These are phyloP conservation scores for Clistopyga incitator DNA, from an alignment of 2,888 invertebrate species.

Conservation along the genomic window DNA sequence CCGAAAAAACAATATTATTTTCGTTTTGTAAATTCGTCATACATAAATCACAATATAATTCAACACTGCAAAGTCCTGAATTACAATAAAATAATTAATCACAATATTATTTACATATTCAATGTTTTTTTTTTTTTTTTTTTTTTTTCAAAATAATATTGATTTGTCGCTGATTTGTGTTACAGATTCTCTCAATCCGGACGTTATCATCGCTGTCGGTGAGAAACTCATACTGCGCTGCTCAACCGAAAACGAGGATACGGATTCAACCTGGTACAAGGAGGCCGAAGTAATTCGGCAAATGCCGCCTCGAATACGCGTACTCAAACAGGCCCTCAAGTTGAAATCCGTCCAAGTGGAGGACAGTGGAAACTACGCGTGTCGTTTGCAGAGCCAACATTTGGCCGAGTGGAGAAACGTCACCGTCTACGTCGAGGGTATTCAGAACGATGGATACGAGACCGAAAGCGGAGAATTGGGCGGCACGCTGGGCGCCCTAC, in stretches of 20 bases:
- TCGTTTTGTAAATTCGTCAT: neutral
- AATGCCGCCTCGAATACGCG: conserved; percentile 72
- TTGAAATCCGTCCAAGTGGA: conserved; percentile 74
- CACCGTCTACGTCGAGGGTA: conserved; percentile 75
- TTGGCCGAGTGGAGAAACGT: conserved; percentile 78
- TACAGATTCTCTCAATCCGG: conserved; percentile 74
- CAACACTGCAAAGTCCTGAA: neutral
- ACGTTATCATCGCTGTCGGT: conserved; percentile 73
- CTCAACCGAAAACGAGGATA: conserved; percentile 64
- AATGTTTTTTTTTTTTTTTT: too few species aligned
- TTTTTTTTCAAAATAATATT: too few species aligned
- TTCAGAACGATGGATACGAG: conserved; percentile 77
- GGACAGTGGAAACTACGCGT: conserved; percentile 79
- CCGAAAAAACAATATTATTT: neutral
- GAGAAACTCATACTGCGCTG: conserved; percentile 79
- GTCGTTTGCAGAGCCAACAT: conserved; percentile 71
- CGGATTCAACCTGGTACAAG: conserved; percentile 79
- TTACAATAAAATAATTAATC: neutral
- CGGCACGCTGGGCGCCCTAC: conserved; percentile 72
- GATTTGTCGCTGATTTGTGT: conserved; percentile 49
- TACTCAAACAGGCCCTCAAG: conserved; percentile 76
- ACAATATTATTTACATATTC: too few species aligned
- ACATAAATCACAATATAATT: neutral
- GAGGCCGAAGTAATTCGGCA: conserved; percentile 72
- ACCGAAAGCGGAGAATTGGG: conserved; percentile 75